phyloP scores from a whole-genome alignment of 2,113 vertebrate genomes.

The Egretta garzetta region DNA sequence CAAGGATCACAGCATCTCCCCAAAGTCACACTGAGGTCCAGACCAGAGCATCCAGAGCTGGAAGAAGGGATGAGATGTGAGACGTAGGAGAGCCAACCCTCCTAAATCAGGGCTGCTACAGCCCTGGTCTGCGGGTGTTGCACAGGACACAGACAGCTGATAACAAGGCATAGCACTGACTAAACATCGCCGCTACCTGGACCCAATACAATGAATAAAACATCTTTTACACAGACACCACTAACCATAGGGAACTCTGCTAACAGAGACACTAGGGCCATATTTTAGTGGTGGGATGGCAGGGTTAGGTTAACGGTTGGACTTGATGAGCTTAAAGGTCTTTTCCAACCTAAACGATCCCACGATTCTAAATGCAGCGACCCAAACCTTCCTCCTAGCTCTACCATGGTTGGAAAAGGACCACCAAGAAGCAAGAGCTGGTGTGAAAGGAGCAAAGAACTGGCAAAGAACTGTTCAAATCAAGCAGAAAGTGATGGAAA shows the following conservation, averaged over 20 bases:
- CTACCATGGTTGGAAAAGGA: neutral
- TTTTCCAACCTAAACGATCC: too few relatives aligned
- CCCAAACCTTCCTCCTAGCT: neutral
- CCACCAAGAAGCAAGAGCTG: neutral
- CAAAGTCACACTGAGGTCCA: neutral
- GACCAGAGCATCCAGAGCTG: neutral
- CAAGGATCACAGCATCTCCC: neutral
- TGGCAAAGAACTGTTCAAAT: neutral
- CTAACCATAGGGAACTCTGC: neutral
- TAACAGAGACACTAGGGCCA: too few relatives aligned
- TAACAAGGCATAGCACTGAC: accelerated
- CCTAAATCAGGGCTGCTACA: neutral
- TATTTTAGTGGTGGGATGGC: too few relatives aligned
- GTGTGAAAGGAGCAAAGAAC: neutral
- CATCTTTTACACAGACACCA: neutral
- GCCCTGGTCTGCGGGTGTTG: accelerated
- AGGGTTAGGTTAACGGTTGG: too few relatives aligned
- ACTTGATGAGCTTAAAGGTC: too few relatives aligned
- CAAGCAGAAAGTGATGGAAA: neutral
- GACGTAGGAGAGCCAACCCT: accelerated
- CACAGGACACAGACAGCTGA: accelerated
- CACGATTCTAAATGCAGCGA: accelerated
- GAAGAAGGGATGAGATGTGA: neutral
- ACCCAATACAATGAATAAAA: accelerated
- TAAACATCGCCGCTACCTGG: neutral